These are phyloP conservation scores for Anoplophora glabripennis DNA, from an alignment of 1,140 invertebrate species.

Conservation along the genomic window DNA sequence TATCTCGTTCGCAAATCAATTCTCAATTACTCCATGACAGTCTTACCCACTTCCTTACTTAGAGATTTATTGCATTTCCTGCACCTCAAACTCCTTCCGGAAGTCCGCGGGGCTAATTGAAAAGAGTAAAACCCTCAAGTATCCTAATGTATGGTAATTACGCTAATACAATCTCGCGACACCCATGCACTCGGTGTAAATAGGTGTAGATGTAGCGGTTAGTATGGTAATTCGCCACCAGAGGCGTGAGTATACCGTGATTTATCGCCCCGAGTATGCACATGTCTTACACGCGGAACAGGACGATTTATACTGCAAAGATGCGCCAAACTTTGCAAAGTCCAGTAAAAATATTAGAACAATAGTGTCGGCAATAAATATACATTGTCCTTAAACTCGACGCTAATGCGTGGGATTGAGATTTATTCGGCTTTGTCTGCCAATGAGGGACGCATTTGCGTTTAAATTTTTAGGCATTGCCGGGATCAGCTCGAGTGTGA, in stretches of 20 bases:
- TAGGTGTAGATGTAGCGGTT: slow-evolving; percentile 34
- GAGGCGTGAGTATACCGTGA: slow-evolving; percentile 25
- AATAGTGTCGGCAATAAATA: slow-evolving; percentile 24
- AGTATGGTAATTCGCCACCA: slow-evolving; percentile 34
- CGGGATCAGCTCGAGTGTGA: no score
- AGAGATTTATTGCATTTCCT: no score
- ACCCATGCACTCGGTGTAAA: slow-evolving; percentile 32
- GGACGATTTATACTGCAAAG: slow-evolving; percentile 16
- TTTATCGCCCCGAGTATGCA: slow-evolving; percentile 23
- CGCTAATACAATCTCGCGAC: slow-evolving; percentile 28
- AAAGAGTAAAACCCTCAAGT: slow-evolving; percentile 21
- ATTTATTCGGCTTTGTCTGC: slow-evolving; percentile 24
- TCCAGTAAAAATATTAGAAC: slow-evolving; percentile 19
- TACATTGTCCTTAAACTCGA: slow-evolving; percentile 3
- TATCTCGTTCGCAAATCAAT: no score
- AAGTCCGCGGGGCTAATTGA: slow-evolving; percentile 3
- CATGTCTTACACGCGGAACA: slow-evolving; percentile 12
- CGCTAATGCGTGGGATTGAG: slow-evolving; percentile 17
- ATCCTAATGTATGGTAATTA: slow-evolving; percentile 31
- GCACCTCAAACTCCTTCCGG: background rate
- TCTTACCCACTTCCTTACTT: no score
- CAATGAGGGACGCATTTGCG: background rate
- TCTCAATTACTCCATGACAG: no score
- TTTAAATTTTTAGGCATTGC: slow-evolving; percentile 11
- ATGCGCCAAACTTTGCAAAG: slow-evolving; percentile 17